phyloP scores from a whole-genome alignment of 2,888 invertebrate genomes.

The Clepsis dumicolana region DNA sequence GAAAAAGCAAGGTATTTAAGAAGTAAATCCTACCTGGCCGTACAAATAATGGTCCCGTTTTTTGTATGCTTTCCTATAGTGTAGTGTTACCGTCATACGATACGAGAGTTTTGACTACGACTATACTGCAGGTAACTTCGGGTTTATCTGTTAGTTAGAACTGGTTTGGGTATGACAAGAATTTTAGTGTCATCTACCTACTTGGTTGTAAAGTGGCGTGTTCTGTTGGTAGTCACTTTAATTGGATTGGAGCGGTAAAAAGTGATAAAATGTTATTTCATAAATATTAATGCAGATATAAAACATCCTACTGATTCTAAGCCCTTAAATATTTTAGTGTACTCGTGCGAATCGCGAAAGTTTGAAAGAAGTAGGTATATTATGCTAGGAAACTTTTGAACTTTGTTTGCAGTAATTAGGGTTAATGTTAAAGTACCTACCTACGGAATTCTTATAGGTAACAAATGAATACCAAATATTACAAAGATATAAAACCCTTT shows the following conservation, averaged over 20 bases:
- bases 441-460: no score
- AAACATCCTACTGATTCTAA: no score
- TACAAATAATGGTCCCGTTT: slow-evolving; percentile 68
- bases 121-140: slow-evolving; percentile 38
- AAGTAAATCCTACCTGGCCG: slow-evolving; percentile 75
- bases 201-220: slow-evolving; percentile 4
- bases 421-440: no score
- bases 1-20: slow-evolving; percentile 59
- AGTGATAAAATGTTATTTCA: not conserved
- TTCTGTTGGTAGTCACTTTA: not conserved
- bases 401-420: no score
- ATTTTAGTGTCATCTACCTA: slow-evolving; percentile 12
- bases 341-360: no score
- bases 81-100: slow-evolving; percentile 64
- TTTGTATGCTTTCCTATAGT: slow-evolving; percentile 55
- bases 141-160: slow-evolving; percentile 26
- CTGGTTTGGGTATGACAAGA: slow-evolving; percentile 34
- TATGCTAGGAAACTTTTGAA: no score
- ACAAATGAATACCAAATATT: no score
- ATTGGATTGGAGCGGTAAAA: slow-evolving; percentile 1
- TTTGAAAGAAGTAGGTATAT: no score
- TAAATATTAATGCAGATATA: not conserved
- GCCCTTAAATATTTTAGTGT: no score
- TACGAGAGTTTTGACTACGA: slow-evolving; percentile 51
- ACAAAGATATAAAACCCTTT: no score